A percentile compares a stretch with the other conserved stretches of the same genome.
These are phyloP conservation scores for Mechanitis mazaeus DNA, from an alignment of 2,888 invertebrate genomes.

Conservation along the genomic window DNA sequence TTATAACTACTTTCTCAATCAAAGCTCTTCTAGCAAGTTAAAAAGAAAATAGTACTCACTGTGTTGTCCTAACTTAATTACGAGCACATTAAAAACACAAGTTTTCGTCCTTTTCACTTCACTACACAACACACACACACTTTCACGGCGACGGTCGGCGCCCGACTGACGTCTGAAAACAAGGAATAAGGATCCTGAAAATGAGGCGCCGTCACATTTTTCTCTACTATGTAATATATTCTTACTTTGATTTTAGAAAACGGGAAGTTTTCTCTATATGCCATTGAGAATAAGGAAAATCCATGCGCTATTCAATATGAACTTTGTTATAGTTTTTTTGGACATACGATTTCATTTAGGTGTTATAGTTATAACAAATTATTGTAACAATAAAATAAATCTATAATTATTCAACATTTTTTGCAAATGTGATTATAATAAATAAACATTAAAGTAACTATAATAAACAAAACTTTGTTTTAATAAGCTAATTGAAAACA, in stretches of 20 bases:
- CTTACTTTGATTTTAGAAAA: not conserved
- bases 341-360: no score
- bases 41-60: constrained; percentile 16
- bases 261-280: no score
- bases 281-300: no score
- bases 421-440: no score
- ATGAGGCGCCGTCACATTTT: constrained; percentile 14
- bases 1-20: not conserved
- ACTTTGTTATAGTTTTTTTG: no score
- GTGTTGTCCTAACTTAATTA: constrained; percentile 12
- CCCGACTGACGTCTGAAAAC: constrained; percentile 28
- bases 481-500: no score
- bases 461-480: no score
- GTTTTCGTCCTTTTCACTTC: not conserved
- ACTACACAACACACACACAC: constrained; percentile 8
- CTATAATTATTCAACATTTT: no score
- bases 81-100: constrained; percentile 5
- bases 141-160: constrained; percentile 23
- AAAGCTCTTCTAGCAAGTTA: not conserved
- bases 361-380: no score
- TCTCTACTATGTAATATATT: constrained; percentile 11
- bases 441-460: no score
- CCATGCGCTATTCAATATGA: no score
- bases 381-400: no score
- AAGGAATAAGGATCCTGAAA: constrained; percentile 14